Evolutionary conservation across 2,797 vertebrate species (phyloP).

Genomic region (Macropus fuliginosus): DNA sequence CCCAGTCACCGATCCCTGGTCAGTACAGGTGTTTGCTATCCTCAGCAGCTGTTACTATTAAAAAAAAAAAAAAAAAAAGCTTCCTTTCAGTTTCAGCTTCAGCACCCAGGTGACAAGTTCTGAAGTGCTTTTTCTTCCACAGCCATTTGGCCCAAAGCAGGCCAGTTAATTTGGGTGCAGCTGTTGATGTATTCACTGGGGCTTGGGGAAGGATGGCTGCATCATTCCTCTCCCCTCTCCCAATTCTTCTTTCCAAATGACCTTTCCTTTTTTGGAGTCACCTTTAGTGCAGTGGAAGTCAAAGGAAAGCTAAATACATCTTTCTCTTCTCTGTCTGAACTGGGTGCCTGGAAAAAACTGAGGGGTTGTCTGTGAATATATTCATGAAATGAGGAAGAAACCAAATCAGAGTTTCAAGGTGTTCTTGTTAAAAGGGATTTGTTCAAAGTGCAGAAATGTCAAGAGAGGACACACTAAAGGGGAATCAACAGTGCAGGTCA

Average conservation of each 20-base stretch:
- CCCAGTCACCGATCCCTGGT: slow-evolving; percentile 58
- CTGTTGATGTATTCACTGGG: slow-evolving; percentile 59
- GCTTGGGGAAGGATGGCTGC: background rate
- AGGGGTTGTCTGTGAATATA: background rate
- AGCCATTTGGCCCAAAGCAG: slow-evolving; percentile 62
- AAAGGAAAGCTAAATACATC: background rate
- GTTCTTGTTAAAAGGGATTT: background rate
- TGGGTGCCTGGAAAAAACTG: slow-evolving; percentile 7
- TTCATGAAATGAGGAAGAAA: slow-evolving; percentile 22
- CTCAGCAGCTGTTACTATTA: slow-evolving; percentile 72
- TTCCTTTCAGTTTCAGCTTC: slow-evolving; percentile 75
- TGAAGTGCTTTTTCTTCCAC: slow-evolving; percentile 42
- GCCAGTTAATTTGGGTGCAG: slow-evolving; percentile 65
- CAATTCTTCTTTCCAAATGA: background rate
- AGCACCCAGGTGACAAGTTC: slow-evolving; percentile 73
- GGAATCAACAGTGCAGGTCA: background rate
- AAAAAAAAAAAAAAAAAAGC: background rate
- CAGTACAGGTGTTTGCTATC: slow-evolving; percentile 70
- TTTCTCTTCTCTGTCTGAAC: background rate
- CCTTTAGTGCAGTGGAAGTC: slow-evolving; percentile 36
- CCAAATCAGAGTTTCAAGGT: background rate
- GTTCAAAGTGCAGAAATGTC: background rate
- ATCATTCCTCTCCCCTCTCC: slow-evolving; percentile 39
- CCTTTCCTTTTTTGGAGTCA: slow-evolving; percentile 48
- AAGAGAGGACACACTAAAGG: background rate